These are phyloP conservation scores for Tenthredo mesomela DNA, from an alignment of 2,888 invertebrate genomes.

Conservation along the genomic window DNA sequence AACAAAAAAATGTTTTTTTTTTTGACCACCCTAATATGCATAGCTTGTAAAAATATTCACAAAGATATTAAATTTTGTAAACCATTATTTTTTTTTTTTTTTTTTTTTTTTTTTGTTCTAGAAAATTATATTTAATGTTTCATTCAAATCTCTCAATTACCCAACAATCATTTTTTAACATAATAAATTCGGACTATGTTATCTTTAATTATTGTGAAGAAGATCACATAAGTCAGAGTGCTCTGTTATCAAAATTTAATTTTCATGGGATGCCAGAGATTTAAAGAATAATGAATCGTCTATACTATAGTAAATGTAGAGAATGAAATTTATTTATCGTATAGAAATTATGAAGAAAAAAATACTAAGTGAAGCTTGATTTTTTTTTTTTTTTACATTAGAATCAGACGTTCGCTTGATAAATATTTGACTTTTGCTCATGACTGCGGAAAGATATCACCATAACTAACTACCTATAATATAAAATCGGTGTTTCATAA, in stretches of 20 bases:
- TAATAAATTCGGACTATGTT: neutral
- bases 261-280: neutral
- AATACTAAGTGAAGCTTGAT: neutral
- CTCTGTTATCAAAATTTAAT: neutral
- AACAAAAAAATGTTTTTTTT: no score
- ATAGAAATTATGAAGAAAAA: slow-evolving; percentile 10
- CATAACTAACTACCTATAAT: neutral
- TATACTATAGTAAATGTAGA: neutral
- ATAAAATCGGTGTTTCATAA: slow-evolving; percentile 1
- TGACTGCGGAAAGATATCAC: slow-evolving; percentile 10
- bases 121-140: neutral
- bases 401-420: neutral
- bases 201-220: neutral
- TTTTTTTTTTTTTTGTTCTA: neutral
- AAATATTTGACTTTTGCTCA: neutral
- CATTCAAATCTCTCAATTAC: neutral
- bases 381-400: neutral
- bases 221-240: neutral
- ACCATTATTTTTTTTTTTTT: neutral
- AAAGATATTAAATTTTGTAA: neutral
- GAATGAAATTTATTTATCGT: slow-evolving; percentile 11
- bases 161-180: neutral
- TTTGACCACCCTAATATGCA: no score
- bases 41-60: neutral
- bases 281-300: slow-evolving; percentile 52